A percentile compares a stretch with the other conserved stretches of the same genome.
These are phyloP conservation scores for Campodea augens DNA, from an alignment of 1,140 invertebrate species.

Conservation along the genomic window DNA sequence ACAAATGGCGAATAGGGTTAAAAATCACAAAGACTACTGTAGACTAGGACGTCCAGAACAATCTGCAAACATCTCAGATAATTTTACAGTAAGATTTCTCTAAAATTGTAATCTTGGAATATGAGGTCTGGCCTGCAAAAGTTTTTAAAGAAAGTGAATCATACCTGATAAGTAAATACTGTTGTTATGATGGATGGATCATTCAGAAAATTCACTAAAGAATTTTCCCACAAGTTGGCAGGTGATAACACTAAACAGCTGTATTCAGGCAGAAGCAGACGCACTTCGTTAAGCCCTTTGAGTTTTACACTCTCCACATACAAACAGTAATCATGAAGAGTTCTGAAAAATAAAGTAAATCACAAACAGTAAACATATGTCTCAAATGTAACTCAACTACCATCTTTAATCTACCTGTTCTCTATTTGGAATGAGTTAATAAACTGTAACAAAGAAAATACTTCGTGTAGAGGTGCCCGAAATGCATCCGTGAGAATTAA, in stretches of 20 bases:
- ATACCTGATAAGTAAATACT: conserved; percentile 63
- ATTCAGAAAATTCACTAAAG: conserved; percentile 48
- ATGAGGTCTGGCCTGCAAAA: too few relatives aligned
- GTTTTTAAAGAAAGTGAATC: too few relatives aligned
- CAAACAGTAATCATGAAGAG: conserved; percentile 71
- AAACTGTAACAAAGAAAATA: conserved; percentile 66
- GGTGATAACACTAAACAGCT: conserved; percentile 83
- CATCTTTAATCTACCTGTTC: conserved; percentile 32
- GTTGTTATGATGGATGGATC: conserved; percentile 60
- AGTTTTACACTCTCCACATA: conserved; percentile 63
- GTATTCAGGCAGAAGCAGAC: conserved; percentile 60
- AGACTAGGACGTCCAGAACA: too few relatives aligned
- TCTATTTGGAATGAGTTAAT: conserved; percentile 63
- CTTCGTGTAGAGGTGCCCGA: conserved; percentile 62
- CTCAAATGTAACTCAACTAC: conserved; percentile 9
- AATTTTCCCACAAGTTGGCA: conserved; percentile 79
- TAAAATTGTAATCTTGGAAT: too few relatives aligned
- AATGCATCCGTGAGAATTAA: conserved; percentile 71
- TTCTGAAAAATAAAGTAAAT: too few relatives aligned
- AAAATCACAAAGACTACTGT: too few relatives aligned
- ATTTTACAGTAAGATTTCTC: too few relatives aligned
- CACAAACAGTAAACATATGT: too few relatives aligned
- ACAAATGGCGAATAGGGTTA: too few relatives aligned
- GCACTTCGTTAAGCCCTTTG: conserved; percentile 29
- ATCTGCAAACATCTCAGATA: too few relatives aligned